Evolutionary conservation across 2,797 vertebrate species (phyloP), one percentile per base, ranked within the genome.

Genomic region (Echiichthys vipera): DNA sequence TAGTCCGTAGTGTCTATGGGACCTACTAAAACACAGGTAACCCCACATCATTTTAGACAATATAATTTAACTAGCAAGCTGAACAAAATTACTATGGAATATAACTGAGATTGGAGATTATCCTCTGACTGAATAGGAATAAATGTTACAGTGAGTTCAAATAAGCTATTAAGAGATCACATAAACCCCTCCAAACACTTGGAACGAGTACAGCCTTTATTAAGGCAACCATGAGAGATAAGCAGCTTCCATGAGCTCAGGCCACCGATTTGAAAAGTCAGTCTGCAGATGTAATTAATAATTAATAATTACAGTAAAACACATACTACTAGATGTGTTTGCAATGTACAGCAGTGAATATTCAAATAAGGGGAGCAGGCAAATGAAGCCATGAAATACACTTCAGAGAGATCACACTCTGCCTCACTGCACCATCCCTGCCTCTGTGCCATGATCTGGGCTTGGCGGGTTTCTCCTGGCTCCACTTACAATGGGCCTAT

Each of bases 401-500:
- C 54, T 62, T 27, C 11, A 50, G 61, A 40, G 53, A 40, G 43
- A 53, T 71, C 46, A 51, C 49, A 69, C 39, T 70, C 50, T 7
- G 50, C 65, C 55, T 72, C 71, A 39, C 29, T 69, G 55, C 51
- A 47, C 36, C 76, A 56, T 36, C 71, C 71, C 76, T 32, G 49
- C 49, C 40, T 66, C 56, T 64, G 46, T 36, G 77, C 43, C 46
- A 39, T 9, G 24, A 43, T 67, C 61, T 50, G 45, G 55, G 56
- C 59, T 73, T 57, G 68, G 73, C 74, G 30, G 61, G 20, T 75
- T 46, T 45, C 51, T 80, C 61, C 55, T 81, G 68, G 76, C 74
- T 57, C 43, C 5, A 40, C 39, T 68, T 49, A 45, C 15, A 77
- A 56, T 51, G 36, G 49, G 64, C 42, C 65, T 67, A 74, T 78